These are phyloP conservation scores for Scomber japonicus DNA, from an alignment of 2,113 vertebrate genomes.

Conservation along the genomic window DNA sequence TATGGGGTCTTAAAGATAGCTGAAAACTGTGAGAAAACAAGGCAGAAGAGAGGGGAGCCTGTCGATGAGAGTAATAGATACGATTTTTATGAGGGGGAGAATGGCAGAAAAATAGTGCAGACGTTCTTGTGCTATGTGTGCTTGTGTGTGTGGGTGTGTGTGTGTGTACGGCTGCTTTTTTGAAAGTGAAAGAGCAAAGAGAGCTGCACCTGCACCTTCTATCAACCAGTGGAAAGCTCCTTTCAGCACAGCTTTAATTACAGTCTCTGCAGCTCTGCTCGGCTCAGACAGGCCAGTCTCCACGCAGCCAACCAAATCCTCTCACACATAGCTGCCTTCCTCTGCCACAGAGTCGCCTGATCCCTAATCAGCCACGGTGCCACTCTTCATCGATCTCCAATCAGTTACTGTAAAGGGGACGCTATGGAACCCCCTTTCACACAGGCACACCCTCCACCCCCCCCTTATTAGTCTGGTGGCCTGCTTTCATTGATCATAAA, in stretches of 20 bases:
- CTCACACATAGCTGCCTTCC: constrained; percentile 59
- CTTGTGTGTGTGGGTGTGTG: background rate
- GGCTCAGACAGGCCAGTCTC: constrained; percentile 61
- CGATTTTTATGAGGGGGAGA: constrained; percentile 16
- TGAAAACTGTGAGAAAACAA: constrained; percentile 18
- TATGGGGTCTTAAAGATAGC: background rate
- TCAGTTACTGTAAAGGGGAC: constrained; percentile 77
- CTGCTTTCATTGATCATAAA: constrained; percentile 78
- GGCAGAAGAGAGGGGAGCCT: background rate
- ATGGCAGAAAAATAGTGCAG: constrained; percentile 10
- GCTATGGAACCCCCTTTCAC: constrained; percentile 42
- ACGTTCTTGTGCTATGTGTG: constrained; percentile 13
- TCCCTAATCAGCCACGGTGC: constrained; percentile 73
- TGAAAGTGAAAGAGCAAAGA: constrained; percentile 64
- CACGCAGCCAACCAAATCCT: constrained; percentile 63
- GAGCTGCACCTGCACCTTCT: constrained; percentile 78
- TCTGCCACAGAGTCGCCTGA: constrained; percentile 58
- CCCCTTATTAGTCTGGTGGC: constrained; percentile 72
- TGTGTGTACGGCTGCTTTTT: constrained; percentile 44
- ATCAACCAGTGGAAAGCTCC: constrained; percentile 74
- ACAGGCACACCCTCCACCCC: constrained; percentile 12
- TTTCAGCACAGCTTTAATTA: constrained; percentile 80
- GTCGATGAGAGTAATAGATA: background rate
- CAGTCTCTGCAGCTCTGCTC: constrained; percentile 60
- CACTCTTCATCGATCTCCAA: constrained; percentile 75